phyloP scores from a whole-genome alignment of 2,797 vertebrate genomes.

The Schizothorax lantsangensis region DNA sequence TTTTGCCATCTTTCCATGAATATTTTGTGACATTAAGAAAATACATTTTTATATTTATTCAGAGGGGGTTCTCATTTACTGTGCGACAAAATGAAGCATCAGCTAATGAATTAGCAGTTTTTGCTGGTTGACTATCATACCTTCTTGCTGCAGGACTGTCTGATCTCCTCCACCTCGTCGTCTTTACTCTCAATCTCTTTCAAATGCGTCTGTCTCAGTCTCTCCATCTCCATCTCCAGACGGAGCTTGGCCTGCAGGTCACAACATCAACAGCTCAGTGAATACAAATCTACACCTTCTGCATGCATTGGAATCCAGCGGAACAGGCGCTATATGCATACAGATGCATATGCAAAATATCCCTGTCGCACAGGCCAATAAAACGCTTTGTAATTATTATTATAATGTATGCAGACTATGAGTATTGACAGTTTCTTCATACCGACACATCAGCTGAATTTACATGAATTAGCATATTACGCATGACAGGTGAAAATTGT shows the following conservation, averaged over 20 bases:
- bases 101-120: neutral
- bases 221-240: conserved; percentile 97
- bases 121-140: conserved; percentile 68
- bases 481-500: conserved; percentile 33
- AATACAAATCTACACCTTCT: conserved; percentile 5
- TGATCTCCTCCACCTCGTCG: conserved; percentile 95
- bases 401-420: conserved; percentile 41
- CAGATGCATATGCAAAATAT: conserved; percentile 30
- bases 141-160: conserved; percentile 97
- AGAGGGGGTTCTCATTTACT: too few species aligned
- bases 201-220: conserved; percentile 91
- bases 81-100: neutral
- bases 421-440: conserved; percentile 36
- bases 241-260: conserved; percentile 88
- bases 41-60: too few species aligned
- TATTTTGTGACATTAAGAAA: too few species aligned
- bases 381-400: conserved; percentile 28
- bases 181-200: conserved; percentile 96
- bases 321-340: neutral
- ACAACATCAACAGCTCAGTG: conserved; percentile 30
- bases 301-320: conserved; percentile 8
- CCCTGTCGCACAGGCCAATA: neutral
- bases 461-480: conserved; percentile 37
- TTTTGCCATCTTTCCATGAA: too few species aligned
- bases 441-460: conserved; percentile 12